Percentiles rank a stretch among this genome's conserved stretches.
phyloP scores from a whole-genome alignment of 2,888 invertebrate species.

The Fabriciana adippe region DNA sequence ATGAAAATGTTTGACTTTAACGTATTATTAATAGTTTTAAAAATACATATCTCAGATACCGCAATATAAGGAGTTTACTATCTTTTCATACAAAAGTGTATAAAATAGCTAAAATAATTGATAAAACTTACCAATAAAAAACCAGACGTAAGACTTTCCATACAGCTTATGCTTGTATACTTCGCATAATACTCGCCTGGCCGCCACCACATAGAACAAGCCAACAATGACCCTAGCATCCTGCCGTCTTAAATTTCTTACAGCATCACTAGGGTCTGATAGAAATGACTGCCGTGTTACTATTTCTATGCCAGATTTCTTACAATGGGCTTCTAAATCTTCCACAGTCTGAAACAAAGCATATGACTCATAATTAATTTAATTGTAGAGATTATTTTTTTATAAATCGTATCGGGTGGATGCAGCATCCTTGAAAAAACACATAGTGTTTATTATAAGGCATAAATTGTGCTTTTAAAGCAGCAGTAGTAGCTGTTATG shows the following conservation, averaged over 20 bases:
- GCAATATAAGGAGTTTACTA: too few relatives aligned
- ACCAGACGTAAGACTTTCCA: constrained; percentile 99
- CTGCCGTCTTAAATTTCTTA: constrained; percentile 95
- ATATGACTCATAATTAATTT: not conserved
- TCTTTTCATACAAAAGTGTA: too few relatives aligned
- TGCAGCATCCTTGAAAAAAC: too few relatives aligned
- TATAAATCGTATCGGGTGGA: too few relatives aligned
- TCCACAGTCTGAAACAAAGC: constrained; percentile 91
- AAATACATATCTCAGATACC: too few relatives aligned
- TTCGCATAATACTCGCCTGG: constrained; percentile 97
- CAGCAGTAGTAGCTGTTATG: too few relatives aligned
- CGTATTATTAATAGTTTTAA: too few relatives aligned
- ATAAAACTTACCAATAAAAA: constrained; percentile 93
- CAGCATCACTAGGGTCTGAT: constrained; percentile 98
- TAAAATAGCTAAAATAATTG: not conserved
- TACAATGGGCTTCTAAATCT: constrained; percentile 96
- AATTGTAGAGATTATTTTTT: not conserved
- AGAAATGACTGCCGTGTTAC: constrained; percentile 98
- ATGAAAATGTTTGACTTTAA: too few relatives aligned
- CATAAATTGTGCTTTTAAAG: too few relatives aligned
- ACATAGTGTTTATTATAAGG: too few relatives aligned
- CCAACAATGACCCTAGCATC: constrained; percentile 99
- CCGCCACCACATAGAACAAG: constrained; percentile 98
- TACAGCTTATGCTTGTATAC: constrained; percentile 96
- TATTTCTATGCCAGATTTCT: constrained; percentile 95